Percentiles rank a stretch among this genome's conserved stretches.
These are phyloP conservation scores for Pocota personata DNA, from an alignment of 2,888 invertebrate species.

Conservation along the genomic window DNA sequence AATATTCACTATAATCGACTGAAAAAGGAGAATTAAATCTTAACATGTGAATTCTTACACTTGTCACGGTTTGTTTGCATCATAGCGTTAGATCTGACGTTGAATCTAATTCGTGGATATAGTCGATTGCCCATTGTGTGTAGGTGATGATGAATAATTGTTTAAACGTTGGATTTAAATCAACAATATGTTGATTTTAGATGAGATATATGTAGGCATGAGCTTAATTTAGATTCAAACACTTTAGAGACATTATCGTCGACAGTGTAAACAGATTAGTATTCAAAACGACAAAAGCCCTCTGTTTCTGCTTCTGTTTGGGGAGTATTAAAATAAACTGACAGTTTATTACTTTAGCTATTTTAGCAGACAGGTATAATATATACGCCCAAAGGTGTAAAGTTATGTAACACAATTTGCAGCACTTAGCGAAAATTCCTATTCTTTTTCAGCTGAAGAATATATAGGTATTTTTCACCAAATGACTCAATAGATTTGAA, in stretches of 20 bases:
- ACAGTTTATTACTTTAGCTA: no score
- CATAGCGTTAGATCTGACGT: neutral
- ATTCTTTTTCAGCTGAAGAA: no score
- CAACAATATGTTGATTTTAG: slow-evolving; percentile 49
- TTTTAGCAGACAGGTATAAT: no score
- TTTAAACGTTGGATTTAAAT: slow-evolving; percentile 35
- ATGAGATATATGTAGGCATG: slow-evolving; percentile 14
- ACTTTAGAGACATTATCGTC: neutral
- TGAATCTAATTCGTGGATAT: slow-evolving; percentile 25
- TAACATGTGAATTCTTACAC: slow-evolving; percentile 67
- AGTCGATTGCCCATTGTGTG: neutral
- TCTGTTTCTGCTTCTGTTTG: no score
- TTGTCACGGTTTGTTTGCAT: slow-evolving; percentile 46
- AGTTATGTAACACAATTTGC: no score
- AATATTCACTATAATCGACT: slow-evolving; percentile 64
- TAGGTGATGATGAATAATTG: slow-evolving; percentile 21
- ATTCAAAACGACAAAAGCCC: neutral
- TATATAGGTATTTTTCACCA: no score
- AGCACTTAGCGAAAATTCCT: no score
- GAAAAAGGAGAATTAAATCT: slow-evolving; percentile 56
- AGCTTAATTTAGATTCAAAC: slow-evolving; percentile 15
- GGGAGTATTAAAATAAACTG: no score
- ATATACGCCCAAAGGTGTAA: no score
- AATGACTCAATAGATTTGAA: no score
- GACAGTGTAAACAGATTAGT: slow-evolving; percentile 6